Evolutionary conservation across 2,888 invertebrate genomes (phyloP).

Genomic region (Luffia ferchaultella): DNA sequence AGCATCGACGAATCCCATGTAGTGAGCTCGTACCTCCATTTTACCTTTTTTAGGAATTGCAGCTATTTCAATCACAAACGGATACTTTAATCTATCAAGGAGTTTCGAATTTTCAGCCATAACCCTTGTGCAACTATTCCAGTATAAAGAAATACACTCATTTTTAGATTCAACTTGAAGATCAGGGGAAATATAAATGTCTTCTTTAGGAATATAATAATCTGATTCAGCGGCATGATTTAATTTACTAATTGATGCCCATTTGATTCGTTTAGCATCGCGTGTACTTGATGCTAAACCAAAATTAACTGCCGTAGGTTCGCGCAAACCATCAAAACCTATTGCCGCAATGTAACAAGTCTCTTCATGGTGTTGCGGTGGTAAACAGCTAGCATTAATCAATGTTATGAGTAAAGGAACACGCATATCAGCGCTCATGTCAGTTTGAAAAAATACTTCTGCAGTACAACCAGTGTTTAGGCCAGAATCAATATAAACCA

Average conservation of each 20-base stretch:
- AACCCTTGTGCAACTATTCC: constrained; percentile 48
- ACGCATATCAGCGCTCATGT: constrained; percentile 19
- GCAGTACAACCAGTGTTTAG: constrained; percentile 25
- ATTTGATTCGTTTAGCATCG: constrained; percentile 32
- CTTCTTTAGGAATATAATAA: constrained; percentile 29
- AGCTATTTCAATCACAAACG: constrained; percentile 45
- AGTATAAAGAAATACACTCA: constrained; percentile 36
- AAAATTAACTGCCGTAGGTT: constrained; percentile 30
- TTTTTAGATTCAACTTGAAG: not conserved
- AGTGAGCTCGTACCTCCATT: constrained; percentile 40
- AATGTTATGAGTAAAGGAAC: constrained; percentile 38
- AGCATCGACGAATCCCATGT: constrained; percentile 42
- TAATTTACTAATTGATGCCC: constrained; percentile 35
- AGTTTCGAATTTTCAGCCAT: constrained; percentile 33
- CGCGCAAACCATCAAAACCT: constrained; percentile 29
- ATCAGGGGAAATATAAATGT: constrained; percentile 34
- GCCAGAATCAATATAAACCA: constrained; percentile 30
- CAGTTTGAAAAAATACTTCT: constrained; percentile 21
- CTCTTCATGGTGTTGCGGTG: constrained; percentile 31
- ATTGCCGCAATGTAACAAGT: constrained; percentile 41
- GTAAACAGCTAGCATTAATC: constrained; percentile 47
- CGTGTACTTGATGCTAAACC: constrained; percentile 34
- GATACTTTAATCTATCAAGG: constrained; percentile 24
- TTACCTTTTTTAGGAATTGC: constrained; percentile 43
- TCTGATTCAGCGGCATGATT: constrained; percentile 33